Evolutionary conservation across 2,797 vertebrate species (phyloP), one percentile per base, ranked within the genome.

Genomic region (Xenopus petersii): DNA sequence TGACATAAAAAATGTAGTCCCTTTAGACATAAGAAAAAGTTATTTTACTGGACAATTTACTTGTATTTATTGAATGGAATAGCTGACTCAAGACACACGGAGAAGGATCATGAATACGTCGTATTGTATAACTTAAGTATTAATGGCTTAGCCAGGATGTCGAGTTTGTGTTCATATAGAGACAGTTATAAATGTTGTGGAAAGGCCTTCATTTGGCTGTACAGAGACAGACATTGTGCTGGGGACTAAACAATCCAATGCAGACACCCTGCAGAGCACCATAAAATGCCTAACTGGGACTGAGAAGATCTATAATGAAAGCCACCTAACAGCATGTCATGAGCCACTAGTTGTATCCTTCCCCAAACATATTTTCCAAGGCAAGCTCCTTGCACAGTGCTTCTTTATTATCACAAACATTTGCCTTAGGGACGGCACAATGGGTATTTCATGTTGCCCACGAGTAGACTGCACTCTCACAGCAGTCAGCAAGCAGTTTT

Each of bases 221-320:
- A 70, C 74, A 75, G 48, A 75, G 67, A 26, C 8, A 13, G 2
- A 46, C 48, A 70, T 70, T 75, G 67, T 75, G 69, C n/a, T 47
- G n/a, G 12, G 36, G 51, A 21, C 60, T 51, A 51, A 51, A 51
- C 15, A 51, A 51, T 51, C 49, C 49, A 51, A 51, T 51, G 15
- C 49, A 69, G 74, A 70, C 74, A 70, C 67, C 66, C 74, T 58
- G 36, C 26, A 70, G 60, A 54, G 55, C 33, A 6, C 6, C 36
- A 24, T 24, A 46, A 13, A 68, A 70, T 64, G 60, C 59, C 42
- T 64, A 49, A 21, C 33, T 68, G 67, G 17, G 42, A 48, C 26
- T 30, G 51, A 48, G 42, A 13, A 42, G 36, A 73, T 47, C n/a
- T n/a, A 33, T 26, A 46, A 55, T 60, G 58, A 60, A 60, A 74